Conservation (phyloP, 2,797 vertebrate genomes). For the Macroramphosus scolopax region DNA sequence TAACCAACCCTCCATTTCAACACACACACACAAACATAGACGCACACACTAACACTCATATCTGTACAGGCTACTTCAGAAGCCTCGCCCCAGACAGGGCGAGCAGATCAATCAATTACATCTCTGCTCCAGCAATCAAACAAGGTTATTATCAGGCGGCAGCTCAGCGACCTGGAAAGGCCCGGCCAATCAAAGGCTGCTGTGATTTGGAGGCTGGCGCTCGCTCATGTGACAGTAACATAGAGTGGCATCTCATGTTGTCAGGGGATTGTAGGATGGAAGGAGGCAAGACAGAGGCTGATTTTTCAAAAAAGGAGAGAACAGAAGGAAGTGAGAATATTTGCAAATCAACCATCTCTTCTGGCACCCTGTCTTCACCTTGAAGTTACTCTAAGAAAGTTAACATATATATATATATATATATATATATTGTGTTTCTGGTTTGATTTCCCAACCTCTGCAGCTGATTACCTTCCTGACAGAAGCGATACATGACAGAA, state of each 20-base stretch:
- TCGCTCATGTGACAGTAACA: slow-evolving; percentile 79
- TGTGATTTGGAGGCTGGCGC: slow-evolving; percentile 74
- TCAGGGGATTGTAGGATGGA: slow-evolving; percentile 60
- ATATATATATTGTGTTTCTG: slow-evolving; percentile 3
- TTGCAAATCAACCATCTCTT: slow-evolving; percentile 2
- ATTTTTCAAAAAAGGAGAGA: slow-evolving; percentile 43
- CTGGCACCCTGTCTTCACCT: slow-evolving; percentile 36
- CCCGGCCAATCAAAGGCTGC: slow-evolving; percentile 77
- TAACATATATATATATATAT: too few species aligned
- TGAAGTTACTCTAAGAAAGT: slow-evolving; percentile 25
- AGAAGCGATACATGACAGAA: neutral
- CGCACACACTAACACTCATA: slow-evolving; percentile 18
- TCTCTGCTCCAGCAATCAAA: slow-evolving; percentile 86
- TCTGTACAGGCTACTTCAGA: slow-evolving; percentile 60
- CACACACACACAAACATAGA: slow-evolving; percentile 7
- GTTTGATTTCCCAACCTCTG: slow-evolving; percentile 2
- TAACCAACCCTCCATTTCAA: slow-evolving; percentile 22
- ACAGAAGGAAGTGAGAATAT: slow-evolving; percentile 17
- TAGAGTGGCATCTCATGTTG: slow-evolving; percentile 78
- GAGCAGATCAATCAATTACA: slow-evolving; percentile 83
- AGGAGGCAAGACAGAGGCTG: slow-evolving; percentile 43
- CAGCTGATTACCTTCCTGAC: slow-evolving; percentile 15
- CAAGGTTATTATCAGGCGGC: slow-evolving; percentile 82
- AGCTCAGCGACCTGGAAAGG: slow-evolving; percentile 87
- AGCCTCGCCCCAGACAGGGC: slow-evolving; percentile 62